Base-by-base conservation (phyloP, 2,888 invertebrate species). In the Neoaliturus tenellus region DNA sequence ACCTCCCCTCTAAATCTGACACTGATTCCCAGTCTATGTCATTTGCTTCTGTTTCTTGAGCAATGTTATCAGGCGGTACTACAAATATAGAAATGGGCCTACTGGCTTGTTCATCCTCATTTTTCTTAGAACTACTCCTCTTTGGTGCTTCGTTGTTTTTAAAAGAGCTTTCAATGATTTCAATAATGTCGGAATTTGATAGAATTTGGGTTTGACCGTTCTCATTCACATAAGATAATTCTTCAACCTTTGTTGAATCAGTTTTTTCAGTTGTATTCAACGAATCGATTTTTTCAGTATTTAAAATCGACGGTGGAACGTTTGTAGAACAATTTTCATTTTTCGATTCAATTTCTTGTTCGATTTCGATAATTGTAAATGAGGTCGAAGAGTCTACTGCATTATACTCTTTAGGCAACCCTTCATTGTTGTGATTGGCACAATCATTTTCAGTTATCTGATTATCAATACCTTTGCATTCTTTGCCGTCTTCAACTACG, bases 11-110 rank as follows among this genome's bases (percentile, higher is more conserved):
- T 12, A 81, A n/a, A 44, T 85, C 83, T 14, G 71, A 81, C 48
- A 81, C 75, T 23, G 44, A 58, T 35, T 81, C 81, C 85, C 83
- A 85, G 35, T 81, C 69, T 33, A 71, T 33, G 12, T 75, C 67
- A 31, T 55, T 23, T 0, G 82, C 23, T 48, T 82, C 71, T 8
- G 71, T 31, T 82, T 71, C 71, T 51, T 69, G 44, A 23, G 82
- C 82, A 10, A 71, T 28, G 51, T 82, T 82, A 48, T 82, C 71
- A 51, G 82, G 82, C 1, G 82, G 82, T 10, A 71, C 71, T n/a
- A 82, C 55, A 67, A 82, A 82, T 39, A 82, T 73, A 25, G 55
- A 69, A 3, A 81, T 69, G 17, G 80, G 80, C 33, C 80, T 81
- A 39, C 71, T 71, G 14, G 44, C 55, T 48, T 73, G 44, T 48